phyloP scores from a whole-genome alignment of 1,140 invertebrate genomes.

The Drosophila arawakana region DNA sequence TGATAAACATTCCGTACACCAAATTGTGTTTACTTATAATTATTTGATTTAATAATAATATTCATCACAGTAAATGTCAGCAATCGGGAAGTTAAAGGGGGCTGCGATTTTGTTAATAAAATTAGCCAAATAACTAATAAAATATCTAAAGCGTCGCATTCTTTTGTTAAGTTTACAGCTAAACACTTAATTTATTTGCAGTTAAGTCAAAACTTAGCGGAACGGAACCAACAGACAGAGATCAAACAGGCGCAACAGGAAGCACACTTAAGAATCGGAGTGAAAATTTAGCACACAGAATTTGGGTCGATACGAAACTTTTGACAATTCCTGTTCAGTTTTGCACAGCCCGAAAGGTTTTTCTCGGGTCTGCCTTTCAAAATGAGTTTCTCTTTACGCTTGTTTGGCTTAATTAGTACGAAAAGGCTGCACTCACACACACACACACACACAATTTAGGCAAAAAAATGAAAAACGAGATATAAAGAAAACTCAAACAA shows the following conservation, averaged over 20 bases:
- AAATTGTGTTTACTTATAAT: too few species aligned
- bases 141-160: slow-evolving; percentile 5
- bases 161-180: slow-evolving; percentile 32
- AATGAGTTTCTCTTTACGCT: slow-evolving; percentile 41
- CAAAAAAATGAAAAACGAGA: slow-evolving; percentile 20
- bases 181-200: slow-evolving; percentile 65
- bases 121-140: slow-evolving; percentile 65
- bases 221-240: slow-evolving; percentile 37
- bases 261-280: slow-evolving; percentile 47
- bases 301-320: slow-evolving; percentile 57
- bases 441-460: slow-evolving; percentile 23
- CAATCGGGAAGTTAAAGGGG: too few species aligned
- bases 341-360: slow-evolving; percentile 1
- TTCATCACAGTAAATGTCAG: too few species aligned
- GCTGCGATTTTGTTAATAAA: slow-evolving; percentile 44
- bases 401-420: slow-evolving; percentile 65
- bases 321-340: slow-evolving; percentile 39
- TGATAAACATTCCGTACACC: too few species aligned
- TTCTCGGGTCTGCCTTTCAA: slow-evolving; percentile 29
- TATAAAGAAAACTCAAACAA: slow-evolving; percentile 52
- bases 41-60: too few species aligned
- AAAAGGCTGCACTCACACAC: slow-evolving; percentile 46
- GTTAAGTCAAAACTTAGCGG: slow-evolving; percentile 50
- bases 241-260: slow-evolving; percentile 61
- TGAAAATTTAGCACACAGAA: slow-evolving; percentile 6